Conservation (phyloP, 53 echinoderm and acorn worm genomes). For the Patiria pectinifera region DNA sequence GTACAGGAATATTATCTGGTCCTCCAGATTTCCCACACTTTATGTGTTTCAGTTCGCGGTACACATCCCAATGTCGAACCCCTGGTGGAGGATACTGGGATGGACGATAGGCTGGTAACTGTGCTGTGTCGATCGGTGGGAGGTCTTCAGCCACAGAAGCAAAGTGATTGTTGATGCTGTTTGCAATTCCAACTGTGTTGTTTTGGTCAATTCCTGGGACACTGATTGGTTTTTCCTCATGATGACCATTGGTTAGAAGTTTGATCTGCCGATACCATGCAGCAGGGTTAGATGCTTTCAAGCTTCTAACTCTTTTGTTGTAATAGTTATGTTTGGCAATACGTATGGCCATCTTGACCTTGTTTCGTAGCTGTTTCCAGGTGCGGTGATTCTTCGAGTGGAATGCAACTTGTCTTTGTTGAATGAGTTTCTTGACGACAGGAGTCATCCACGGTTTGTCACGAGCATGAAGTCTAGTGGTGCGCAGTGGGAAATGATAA, state of each 20-base stretch:
- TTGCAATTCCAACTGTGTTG: neutral
- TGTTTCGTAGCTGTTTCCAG: constrained; percentile 12
- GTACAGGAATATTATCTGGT: neutral
- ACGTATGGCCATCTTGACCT: neutral
- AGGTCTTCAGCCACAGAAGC: constrained; percentile 20
- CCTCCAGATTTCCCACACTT: neutral
- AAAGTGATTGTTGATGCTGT: constrained; percentile 1
- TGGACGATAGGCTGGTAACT: constrained; percentile 11
- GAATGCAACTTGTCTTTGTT: constrained; percentile 25
- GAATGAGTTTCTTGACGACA: constrained; percentile 16
- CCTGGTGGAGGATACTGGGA: neutral
- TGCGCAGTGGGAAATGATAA: neutral
- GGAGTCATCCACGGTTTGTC: constrained; percentile 12
- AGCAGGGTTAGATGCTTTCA: constrained; percentile 20
- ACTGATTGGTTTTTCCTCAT: constrained; percentile 3
- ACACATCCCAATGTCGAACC: constrained; percentile 20
- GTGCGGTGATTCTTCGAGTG: constrained; percentile 6
- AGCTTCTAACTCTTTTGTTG: constrained; percentile 10
- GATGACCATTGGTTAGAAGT: neutral
- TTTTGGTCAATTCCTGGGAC: constrained; percentile 8
- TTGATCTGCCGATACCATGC: constrained; percentile 29
- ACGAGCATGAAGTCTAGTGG: neutral
- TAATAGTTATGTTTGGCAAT: neutral
- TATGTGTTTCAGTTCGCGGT: neutral
- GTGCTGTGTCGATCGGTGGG: neutral